phyloP scores from a whole-genome alignment of 1,140 invertebrate genomes.

The Phymorhynchus buccinoides region DNA sequence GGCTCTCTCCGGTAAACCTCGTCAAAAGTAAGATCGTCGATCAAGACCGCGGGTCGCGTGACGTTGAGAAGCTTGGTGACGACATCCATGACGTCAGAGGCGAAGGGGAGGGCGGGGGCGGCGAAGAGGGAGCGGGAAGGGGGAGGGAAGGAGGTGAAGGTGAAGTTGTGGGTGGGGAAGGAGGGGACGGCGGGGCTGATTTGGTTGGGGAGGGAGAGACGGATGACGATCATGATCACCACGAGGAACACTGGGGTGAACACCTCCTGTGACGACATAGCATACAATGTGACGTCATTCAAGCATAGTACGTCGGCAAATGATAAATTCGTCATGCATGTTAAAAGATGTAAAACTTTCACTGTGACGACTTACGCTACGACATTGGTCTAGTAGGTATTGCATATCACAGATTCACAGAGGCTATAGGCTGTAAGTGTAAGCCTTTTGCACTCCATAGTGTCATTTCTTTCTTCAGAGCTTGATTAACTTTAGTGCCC shows the following conservation, averaged over 20 bases:
- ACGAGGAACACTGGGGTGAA: constrained; percentile 24
- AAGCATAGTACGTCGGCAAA: background rate
- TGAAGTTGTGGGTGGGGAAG: constrained; percentile 23
- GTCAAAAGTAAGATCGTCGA: constrained; percentile 21
- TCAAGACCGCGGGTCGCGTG: background rate
- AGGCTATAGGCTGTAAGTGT: background rate
- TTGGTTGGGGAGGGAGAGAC: background rate
- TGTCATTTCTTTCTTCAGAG: too few relatives aligned
- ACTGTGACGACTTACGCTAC: background rate
- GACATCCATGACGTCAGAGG: constrained; percentile 6
- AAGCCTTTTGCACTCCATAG: background rate
- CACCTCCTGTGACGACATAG: constrained; percentile 18
- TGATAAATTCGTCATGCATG: background rate
- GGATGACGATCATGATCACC: constrained; percentile 15
- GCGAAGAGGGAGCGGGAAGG: constrained; percentile 1
- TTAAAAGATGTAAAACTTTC: background rate
- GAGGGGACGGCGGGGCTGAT: background rate
- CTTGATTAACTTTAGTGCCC: too few relatives aligned
- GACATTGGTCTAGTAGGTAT: too few relatives aligned
- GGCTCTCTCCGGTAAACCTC: constrained; percentile 11
- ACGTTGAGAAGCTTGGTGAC: constrained; percentile 1
- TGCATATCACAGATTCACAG: background rate
- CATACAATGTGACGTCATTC: background rate
- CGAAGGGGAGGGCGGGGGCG: background rate
- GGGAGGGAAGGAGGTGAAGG: background rate